Conservation (phyloP, 2,113 vertebrate species). For the Sinocyclocheilus maitianheensis region DNA sequence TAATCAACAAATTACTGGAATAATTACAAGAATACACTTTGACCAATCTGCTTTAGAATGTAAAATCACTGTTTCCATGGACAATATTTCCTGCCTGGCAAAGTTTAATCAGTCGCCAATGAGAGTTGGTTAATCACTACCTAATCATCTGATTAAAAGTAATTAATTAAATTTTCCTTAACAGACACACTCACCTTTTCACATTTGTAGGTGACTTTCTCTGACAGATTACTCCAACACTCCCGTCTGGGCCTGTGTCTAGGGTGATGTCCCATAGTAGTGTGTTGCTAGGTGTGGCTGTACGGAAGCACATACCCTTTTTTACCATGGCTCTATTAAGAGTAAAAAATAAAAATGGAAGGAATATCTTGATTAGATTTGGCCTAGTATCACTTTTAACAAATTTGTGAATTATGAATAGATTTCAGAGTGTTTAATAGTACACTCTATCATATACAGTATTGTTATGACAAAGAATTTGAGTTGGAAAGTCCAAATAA, state of each 20-base stretch:
- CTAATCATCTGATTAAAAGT: conserved; percentile 19
- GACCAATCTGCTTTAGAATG: conserved; percentile 14
- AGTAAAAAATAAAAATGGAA: conserved; percentile 52
- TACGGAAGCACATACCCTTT: conserved; percentile 82
- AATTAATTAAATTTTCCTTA: background rate
- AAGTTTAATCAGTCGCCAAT: background rate
- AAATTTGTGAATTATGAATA: background rate
- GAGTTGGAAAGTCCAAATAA: background rate
- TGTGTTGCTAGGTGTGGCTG: conserved; percentile 82
- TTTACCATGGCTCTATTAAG: conserved; percentile 83
- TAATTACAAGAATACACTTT: background rate
- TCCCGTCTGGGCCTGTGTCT: conserved; percentile 71
- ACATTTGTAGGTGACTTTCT: conserved; percentile 73
- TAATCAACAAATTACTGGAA: background rate
- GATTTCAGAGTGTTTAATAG: background rate
- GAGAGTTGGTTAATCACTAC: background rate
- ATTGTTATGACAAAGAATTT: background rate
- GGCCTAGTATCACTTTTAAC: background rate
- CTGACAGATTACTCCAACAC: conserved; percentile 81
- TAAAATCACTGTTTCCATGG: background rate
- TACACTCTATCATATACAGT: background rate
- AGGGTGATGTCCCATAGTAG: conserved; percentile 83
- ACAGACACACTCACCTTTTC: conserved; percentile 73
- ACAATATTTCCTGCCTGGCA: background rate
- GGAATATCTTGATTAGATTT: conserved; percentile 30